These are phyloP conservation scores for Cyprinodon tularosa DNA, from an alignment of 2,113 vertebrate genomes.

Conservation along the genomic window DNA sequence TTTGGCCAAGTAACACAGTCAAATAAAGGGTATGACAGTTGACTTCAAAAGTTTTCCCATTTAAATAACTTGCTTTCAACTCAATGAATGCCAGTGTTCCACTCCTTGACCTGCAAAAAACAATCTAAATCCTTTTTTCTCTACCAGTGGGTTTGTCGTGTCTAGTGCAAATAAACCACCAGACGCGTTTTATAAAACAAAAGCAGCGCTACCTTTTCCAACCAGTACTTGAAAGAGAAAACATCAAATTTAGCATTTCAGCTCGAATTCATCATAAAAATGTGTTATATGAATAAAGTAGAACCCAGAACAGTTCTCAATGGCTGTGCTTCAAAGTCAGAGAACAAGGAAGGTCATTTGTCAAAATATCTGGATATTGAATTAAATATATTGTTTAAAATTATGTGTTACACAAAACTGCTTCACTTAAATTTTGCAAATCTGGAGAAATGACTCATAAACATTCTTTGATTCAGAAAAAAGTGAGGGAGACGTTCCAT, in stretches of 20 bases:
- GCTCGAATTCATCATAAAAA: neutral
- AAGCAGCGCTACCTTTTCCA: neutral
- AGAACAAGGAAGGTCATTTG: neutral
- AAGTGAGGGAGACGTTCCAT: conserved; percentile 43
- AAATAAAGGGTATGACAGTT: too few relatives aligned
- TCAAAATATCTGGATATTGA: neutral
- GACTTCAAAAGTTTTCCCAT: too few relatives aligned
- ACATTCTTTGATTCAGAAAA: conserved; percentile 20
- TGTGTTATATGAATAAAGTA: neutral
- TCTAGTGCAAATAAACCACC: neutral
- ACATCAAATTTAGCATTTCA: too few relatives aligned
- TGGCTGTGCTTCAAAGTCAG: neutral
- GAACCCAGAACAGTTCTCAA: neutral
- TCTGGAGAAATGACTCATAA: conserved; percentile 23
- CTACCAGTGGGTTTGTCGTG: too few relatives aligned
- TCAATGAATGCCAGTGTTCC: too few relatives aligned
- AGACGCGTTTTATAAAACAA: neutral
- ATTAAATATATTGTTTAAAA: neutral
- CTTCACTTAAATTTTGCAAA: conserved; percentile 13
- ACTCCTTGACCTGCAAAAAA: too few relatives aligned
- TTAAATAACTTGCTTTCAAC: too few relatives aligned
- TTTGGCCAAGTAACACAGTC: too few relatives aligned
- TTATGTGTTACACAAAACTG: neutral
- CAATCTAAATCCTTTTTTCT: too few relatives aligned
- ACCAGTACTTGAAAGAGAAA: too few relatives aligned